These are phyloP conservation scores for Malurus cyaneus DNA, from an alignment of 2,113 vertebrate species.

Conservation along the genomic window DNA sequence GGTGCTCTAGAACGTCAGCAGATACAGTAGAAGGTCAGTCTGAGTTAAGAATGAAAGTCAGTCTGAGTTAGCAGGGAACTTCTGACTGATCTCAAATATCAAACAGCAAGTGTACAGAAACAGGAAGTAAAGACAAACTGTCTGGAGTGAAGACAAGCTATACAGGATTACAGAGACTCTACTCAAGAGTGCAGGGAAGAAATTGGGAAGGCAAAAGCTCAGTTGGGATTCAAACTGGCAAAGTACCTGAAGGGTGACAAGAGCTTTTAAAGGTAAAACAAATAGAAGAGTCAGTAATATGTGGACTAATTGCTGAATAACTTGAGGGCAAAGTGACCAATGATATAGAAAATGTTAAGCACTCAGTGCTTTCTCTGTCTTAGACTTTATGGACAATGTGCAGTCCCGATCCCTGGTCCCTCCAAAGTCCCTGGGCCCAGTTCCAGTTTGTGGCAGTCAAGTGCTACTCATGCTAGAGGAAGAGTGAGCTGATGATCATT, in stretches of 20 bases:
- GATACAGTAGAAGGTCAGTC: background rate
- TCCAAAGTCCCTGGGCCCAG: background rate
- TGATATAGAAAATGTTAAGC: background rate
- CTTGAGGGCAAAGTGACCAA: background rate
- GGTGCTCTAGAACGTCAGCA: background rate
- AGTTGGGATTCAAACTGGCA: background rate
- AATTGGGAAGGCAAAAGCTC: background rate
- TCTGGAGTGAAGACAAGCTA: background rate
- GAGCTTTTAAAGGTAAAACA: background rate
- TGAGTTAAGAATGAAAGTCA: background rate
- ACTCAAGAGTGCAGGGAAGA: background rate
- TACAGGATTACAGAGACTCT: background rate
- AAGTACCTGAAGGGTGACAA: background rate
- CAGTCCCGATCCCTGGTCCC: background rate
- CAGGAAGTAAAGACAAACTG: background rate
- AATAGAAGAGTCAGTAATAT: background rate
- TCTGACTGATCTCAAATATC: background rate
- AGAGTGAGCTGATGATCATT: background rate
- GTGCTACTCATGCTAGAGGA: background rate
- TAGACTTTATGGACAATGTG: background rate
- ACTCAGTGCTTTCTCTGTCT: background rate
- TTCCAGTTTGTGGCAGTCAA: background rate
- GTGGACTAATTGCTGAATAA: background rate
- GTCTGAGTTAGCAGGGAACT: fast-evolving
- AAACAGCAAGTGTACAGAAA: background rate